Conservation (phyloP, 2,888 invertebrate genomes). For the Colletes collaris region DNA sequence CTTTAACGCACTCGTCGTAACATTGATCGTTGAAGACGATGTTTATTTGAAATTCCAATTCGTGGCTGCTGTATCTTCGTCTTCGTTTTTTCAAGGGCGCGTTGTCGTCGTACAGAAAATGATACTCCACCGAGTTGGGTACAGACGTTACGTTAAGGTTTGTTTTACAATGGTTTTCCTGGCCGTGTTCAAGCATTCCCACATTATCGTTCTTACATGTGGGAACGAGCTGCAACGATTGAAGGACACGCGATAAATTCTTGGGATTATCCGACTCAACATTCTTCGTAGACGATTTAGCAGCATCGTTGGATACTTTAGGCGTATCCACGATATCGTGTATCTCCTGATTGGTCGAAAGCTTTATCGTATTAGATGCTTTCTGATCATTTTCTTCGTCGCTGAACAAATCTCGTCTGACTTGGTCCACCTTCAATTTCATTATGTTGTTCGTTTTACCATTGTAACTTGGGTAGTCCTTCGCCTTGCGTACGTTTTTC, state of each 20-base stretch:
- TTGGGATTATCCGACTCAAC: conserved; percentile 40
- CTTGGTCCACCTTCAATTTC: conserved; percentile 76
- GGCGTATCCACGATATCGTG: background rate
- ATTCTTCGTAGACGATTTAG: conserved; percentile 1
- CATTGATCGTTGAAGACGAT: conserved; percentile 66
- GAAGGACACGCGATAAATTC: conserved; percentile 74
- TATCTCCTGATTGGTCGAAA: background rate
- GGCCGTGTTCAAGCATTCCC: background rate
- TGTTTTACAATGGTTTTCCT: conserved; percentile 12
- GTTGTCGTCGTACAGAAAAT: conserved; percentile 74
- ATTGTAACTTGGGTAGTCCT: conserved; percentile 18
- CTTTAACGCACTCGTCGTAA: conserved; percentile 53
- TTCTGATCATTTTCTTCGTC: conserved; percentile 76
- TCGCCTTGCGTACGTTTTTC: conserved; percentile 19
- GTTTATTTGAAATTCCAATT: conserved; percentile 69
- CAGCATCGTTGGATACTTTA: background rate
- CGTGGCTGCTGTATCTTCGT: conserved; percentile 71
- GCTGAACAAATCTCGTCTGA: conserved; percentile 79
- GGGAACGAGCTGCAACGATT: conserved; percentile 77
- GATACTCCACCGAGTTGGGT: conserved; percentile 62
- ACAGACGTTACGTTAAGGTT: conserved; percentile 29
- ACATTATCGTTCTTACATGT: conserved; percentile 42
- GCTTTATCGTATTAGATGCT: conserved; percentile 23
- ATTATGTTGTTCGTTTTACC: conserved; percentile 45
- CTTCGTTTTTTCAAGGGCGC: conserved; percentile 70